Percentiles rank a stretch among this genome's conserved stretches.
Conservation (phyloP, 2,113 vertebrate species). For the Zapornia atra region DNA sequence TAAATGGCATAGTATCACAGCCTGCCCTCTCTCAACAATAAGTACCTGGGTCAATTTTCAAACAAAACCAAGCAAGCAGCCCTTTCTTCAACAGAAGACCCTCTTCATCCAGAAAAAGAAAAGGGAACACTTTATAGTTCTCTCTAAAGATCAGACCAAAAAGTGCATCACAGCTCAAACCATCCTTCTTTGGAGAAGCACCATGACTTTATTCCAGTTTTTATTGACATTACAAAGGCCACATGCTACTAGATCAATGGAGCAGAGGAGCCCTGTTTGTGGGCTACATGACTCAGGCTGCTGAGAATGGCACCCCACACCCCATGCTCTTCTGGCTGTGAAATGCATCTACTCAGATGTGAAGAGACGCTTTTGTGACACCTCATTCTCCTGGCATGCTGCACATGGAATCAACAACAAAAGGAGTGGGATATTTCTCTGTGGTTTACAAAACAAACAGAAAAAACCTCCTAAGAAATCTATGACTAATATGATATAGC, state of each 20-base stretch:
- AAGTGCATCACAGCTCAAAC: background rate
- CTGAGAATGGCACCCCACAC: background rate
- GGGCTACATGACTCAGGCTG: background rate
- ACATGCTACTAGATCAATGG: background rate
- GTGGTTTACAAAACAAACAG: constrained; percentile 16
- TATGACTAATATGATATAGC: background rate
- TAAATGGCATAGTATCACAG: background rate
- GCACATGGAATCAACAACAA: background rate
- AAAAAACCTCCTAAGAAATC: background rate
- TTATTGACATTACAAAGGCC: background rate
- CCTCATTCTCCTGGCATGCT: constrained; percentile 2
- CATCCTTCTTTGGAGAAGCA: background rate
- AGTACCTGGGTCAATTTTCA: background rate
- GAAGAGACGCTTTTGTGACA: background rate
- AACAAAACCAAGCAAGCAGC: background rate
- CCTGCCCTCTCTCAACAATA: background rate
- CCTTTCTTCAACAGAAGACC: background rate
- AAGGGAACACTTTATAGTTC: background rate
- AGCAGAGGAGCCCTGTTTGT: background rate
- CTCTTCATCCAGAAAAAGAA: background rate
- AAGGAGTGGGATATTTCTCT: background rate
- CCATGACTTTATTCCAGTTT: background rate
- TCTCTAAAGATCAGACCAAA: background rate
- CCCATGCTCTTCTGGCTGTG: background rate
- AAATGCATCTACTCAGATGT: background rate